These are phyloP conservation scores for Dicrostonyx torquatus DNA, from an alignment of 2,797 vertebrate species.

Conservation along the genomic window DNA sequence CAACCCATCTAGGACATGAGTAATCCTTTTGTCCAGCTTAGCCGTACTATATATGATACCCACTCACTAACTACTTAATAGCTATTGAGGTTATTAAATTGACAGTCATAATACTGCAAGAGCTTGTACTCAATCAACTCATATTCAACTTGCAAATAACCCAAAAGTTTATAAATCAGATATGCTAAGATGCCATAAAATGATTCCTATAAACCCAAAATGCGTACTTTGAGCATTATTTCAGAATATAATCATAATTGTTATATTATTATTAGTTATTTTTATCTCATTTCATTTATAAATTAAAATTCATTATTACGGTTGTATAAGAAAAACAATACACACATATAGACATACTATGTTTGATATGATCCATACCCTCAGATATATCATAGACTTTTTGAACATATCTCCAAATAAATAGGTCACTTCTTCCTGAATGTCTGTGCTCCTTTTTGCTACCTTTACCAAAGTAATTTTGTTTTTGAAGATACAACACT, in stretches of 20 bases:
- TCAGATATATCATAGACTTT: background rate
- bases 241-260: background rate
- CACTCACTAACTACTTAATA: background rate
- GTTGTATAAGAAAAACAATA: background rate
- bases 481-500: constrained; percentile 2
- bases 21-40: background rate
- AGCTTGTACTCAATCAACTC: background rate
- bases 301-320: background rate
- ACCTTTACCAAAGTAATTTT: constrained; percentile 40
- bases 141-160: background rate
- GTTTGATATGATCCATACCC: background rate
- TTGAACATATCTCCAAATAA: background rate
- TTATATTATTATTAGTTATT: background rate
- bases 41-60: background rate
- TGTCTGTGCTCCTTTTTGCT: background rate
- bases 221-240: background rate
- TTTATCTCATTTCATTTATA: background rate
- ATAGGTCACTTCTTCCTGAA: background rate
- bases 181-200: background rate
- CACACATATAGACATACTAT: background rate
- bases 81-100: background rate
- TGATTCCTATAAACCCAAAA: background rate
- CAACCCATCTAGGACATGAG: background rate
- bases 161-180: background rate
- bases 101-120: background rate